phyloP scores from a whole-genome alignment of 2,888 invertebrate species.

The Coelinius sp. region DNA sequence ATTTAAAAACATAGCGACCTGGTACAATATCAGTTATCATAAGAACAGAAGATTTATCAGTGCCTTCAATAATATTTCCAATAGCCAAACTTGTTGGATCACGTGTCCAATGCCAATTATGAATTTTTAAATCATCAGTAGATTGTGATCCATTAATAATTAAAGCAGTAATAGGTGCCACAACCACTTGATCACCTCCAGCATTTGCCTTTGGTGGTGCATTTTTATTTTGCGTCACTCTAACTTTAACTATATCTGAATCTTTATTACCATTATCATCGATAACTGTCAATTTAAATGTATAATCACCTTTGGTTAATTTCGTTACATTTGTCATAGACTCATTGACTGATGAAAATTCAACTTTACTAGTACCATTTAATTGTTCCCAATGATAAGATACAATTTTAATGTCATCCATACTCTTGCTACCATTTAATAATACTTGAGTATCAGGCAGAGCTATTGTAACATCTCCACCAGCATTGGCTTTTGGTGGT shows the following conservation, averaged over 20 bases:
- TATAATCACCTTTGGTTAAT: slow-evolving; percentile 87
- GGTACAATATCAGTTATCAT: slow-evolving; percentile 87
- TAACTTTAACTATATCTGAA: slow-evolving; percentile 80
- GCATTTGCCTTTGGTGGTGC: slow-evolving; percentile 90
- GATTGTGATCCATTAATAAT: slow-evolving; percentile 89
- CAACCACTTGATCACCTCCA: slow-evolving; percentile 86
- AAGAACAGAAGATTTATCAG: slow-evolving; percentile 84
- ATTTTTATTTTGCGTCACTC: slow-evolving; percentile 92
- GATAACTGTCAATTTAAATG: slow-evolving; percentile 84
- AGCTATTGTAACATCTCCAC: slow-evolving; percentile 78
- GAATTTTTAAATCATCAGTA: slow-evolving; percentile 88
- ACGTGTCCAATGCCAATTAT: slow-evolving; percentile 87
- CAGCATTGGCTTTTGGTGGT: slow-evolving; percentile 79
- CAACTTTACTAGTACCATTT: slow-evolving; percentile 74
- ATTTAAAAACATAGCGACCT: slow-evolving; percentile 89
- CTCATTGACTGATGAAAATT: slow-evolving; percentile 73
- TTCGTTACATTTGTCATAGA: slow-evolving; percentile 84
- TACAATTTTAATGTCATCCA: slow-evolving; percentile 87
- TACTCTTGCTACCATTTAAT: slow-evolving; percentile 85
- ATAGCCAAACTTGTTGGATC: slow-evolving; percentile 85
- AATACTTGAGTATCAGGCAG: slow-evolving; percentile 86
- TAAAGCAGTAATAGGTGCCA: slow-evolving; percentile 82
- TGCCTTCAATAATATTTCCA: slow-evolving; percentile 83
- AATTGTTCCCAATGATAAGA: slow-evolving; percentile 89
- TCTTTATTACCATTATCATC: slow-evolving; percentile 90